Conservation (phyloP, 1,140 invertebrate species). For the Apocrypta bakeri region DNA sequence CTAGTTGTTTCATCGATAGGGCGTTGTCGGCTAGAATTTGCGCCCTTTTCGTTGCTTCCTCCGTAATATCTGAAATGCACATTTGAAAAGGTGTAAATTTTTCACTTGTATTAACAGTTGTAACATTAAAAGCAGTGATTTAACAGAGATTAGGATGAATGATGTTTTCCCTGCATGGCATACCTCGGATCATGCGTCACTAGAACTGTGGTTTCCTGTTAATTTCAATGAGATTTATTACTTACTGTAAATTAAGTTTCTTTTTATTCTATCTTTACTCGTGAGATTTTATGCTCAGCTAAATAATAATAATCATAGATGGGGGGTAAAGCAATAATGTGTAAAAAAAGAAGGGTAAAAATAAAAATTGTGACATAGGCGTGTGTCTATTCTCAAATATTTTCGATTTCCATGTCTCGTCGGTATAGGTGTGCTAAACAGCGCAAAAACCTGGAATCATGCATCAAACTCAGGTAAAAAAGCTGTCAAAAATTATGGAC, state of each 20-base stretch:
- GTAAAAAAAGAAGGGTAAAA: slow-evolving; percentile 49
- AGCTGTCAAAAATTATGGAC: slow-evolving; percentile 60
- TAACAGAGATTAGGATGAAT: slow-evolving; percentile 74
- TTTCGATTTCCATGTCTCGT: slow-evolving; percentile 31
- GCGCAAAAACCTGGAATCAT: slow-evolving; percentile 72
- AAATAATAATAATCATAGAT: slow-evolving; percentile 58
- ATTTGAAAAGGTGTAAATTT: slow-evolving; percentile 57
- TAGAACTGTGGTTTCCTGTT: slow-evolving; percentile 72
- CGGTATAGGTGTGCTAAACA: slow-evolving; percentile 62
- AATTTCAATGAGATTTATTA: slow-evolving; percentile 72
- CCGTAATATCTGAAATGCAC: slow-evolving; percentile 72
- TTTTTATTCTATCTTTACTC: slow-evolving; percentile 47
- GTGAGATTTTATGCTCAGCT: slow-evolving; percentile 67
- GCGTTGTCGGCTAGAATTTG: slow-evolving; percentile 65
- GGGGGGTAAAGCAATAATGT: slow-evolving; percentile 42
- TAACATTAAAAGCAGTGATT: slow-evolving; percentile 74
- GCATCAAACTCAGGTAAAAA: slow-evolving; percentile 68
- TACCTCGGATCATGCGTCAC: slow-evolving; percentile 73
- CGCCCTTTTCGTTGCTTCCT: slow-evolving; percentile 70
- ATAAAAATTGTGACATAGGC: slow-evolving; percentile 51
- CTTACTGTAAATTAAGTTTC: slow-evolving; percentile 60
- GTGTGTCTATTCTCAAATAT: slow-evolving; percentile 41
- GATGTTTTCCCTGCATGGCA: slow-evolving; percentile 73
- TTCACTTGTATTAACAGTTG: slow-evolving; percentile 46
- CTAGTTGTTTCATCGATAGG: slow-evolving; percentile 60